These are phyloP conservation scores for Cryptomyrus ogoouensis DNA, from an alignment of 2,113 vertebrate genomes.

Conservation along the genomic window DNA sequence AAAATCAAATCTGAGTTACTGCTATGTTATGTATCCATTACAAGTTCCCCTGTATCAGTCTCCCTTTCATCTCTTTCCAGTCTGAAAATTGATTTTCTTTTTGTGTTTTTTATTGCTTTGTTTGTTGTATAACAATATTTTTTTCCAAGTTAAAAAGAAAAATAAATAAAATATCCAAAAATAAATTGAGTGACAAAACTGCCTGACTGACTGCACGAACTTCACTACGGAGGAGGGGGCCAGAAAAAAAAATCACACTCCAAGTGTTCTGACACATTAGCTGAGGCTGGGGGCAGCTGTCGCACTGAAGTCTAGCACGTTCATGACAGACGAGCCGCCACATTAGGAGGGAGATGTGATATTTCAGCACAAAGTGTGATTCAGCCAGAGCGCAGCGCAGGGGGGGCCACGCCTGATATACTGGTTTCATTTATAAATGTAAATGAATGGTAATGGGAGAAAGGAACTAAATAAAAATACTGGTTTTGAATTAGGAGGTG, in stretches of 20 bases:
- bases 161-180: neutral
- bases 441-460: neutral
- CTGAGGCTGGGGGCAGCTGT: neutral
- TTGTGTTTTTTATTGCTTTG: neutral
- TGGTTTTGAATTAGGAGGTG: neutral
- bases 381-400: neutral
- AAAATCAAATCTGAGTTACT: neutral
- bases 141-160: neutral
- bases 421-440: neutral
- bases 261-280: neutral
- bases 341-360: neutral
- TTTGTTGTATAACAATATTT: neutral
- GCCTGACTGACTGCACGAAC: neutral
- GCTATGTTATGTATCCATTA: neutral
- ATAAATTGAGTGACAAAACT: neutral
- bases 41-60: neutral
- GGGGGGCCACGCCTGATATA: neutral
- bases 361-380: neutral
- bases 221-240: neutral
- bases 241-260: neutral
- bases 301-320: neutral
- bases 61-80: neutral
- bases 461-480: neutral
- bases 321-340: neutral
- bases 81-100: neutral